Percentiles rank a stretch among this genome's conserved stretches.
Evolutionary conservation across 1,140 invertebrate species (phyloP).

Genomic region (Drosophila grimshawi): DNA sequence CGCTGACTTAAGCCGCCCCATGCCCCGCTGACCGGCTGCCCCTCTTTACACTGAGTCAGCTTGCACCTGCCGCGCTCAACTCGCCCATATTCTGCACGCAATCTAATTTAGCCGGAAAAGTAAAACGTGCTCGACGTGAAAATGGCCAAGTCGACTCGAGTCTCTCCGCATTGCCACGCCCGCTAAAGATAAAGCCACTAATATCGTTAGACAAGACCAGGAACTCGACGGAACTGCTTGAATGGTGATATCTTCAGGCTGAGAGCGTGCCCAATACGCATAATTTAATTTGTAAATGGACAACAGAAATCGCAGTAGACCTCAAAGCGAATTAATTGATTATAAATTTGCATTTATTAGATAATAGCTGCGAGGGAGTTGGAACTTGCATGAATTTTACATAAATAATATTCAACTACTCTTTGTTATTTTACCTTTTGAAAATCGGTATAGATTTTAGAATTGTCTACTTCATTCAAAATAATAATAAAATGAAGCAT

Average conservation of each 20-base stretch:
- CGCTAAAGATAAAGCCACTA: slow-evolving; percentile 25
- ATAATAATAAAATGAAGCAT: too few species aligned
- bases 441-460: too few species aligned
- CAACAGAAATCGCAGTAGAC: background rate
- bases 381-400: too few species aligned
- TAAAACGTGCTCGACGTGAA: slow-evolving; percentile 60
- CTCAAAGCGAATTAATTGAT: background rate
- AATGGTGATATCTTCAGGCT: slow-evolving; percentile 19
- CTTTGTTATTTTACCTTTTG: too few species aligned
- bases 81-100: slow-evolving; percentile 70
- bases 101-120: slow-evolving; percentile 67
- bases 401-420: too few species aligned
- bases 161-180: slow-evolving; percentile 13
- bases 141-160: slow-evolving; percentile 36
- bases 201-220: slow-evolving; percentile 24
- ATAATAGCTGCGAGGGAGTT: too few species aligned
- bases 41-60: background rate
- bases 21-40: background rate
- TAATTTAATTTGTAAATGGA: slow-evolving; percentile 22
- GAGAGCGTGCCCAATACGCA: slow-evolving; percentile 6
- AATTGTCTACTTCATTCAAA: too few species aligned
- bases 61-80: slow-evolving; percentile 62
- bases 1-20: slow-evolving; percentile 22
- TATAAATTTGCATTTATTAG: background rate
- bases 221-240: slow-evolving; percentile 11